Base-by-base conservation (phyloP, 2,797 vertebrate species). In the Notoglanidium macrostoma region DNA sequence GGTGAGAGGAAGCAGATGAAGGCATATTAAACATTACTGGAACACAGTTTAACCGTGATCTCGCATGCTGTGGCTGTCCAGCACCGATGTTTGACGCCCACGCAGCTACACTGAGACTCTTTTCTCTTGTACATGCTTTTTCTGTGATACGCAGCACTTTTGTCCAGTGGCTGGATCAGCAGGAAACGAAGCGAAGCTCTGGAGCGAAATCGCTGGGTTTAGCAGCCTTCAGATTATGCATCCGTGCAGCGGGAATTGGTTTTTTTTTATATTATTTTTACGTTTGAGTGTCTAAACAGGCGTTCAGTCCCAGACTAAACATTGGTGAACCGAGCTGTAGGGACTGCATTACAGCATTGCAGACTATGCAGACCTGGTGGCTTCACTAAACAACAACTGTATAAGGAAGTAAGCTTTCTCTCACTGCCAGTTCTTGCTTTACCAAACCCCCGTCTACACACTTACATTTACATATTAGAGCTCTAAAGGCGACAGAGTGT, bases 221-320 rank as follows among this genome's bases (percentile, higher is more conserved):
- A 89, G 82, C 54, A 68, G 54, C 61, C 55, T 86, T 86, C 82
- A 76, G 76, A 91, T 88, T 91, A 90, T 92, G 90, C 80, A 89
- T 85, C 73, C 54, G 57, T 87, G 85, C 89, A 74, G 88, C 86
- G 87, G 54, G 90, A 83, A 82, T 35, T 49, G 14, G 68, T 83
- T 74, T 74, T 54, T 11, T 40, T 40, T 40, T 3, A 40, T 40
- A 40, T 40, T 49, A 17, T 68, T 83, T 74, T 74, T 54, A 12
- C 10, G 17, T n/a, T 44, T 1, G 6, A 19, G 9, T 63, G 29
- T 81, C 73, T 72, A 29, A 29, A 57, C 78, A 77, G 15, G 23
- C 49, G 44, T 15, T 35, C 46, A 77, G 29, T 51, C 74, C 72
- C 59, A 76, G 70, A 76, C 40, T 84, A 63, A 73, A 76, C 44